These are phyloP conservation scores for Orius insidiosus DNA, from an alignment of 1,140 invertebrate species.

Conservation along the genomic window DNA sequence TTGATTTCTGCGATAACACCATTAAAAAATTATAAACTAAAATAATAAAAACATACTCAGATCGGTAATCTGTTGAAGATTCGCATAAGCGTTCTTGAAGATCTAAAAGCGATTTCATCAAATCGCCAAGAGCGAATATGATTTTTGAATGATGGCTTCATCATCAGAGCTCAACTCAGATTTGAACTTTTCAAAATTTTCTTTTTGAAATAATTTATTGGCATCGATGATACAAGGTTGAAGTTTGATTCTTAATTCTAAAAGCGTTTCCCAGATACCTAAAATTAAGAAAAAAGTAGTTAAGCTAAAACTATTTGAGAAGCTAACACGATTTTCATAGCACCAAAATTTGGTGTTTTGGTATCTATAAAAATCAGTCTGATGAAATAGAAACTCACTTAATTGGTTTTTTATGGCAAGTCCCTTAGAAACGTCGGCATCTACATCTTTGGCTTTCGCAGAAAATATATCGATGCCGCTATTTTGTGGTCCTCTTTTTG, in stretches of 20 bases:
- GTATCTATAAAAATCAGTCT: background rate
- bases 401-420: slow-evolving; percentile 57
- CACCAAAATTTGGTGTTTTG: background rate
- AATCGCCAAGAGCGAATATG: slow-evolving; percentile 33
- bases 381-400: slow-evolving; percentile 21
- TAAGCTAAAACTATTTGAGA: background rate
- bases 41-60: too few species aligned
- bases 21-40: background rate
- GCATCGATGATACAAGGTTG: slow-evolving; percentile 56
- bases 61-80: too few species aligned
- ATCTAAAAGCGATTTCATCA: slow-evolving; percentile 45
- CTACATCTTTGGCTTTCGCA: slow-evolving; percentile 7
- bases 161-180: slow-evolving; percentile 30
- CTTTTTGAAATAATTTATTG: slow-evolving; percentile 57
- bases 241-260: slow-evolving; percentile 68
- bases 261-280: slow-evolving; percentile 59
- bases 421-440: slow-evolving; percentile 43
- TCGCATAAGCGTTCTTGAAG: slow-evolving; percentile 27
- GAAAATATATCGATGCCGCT: slow-evolving; percentile 15
- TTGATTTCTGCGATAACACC: background rate
- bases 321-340: background rate
- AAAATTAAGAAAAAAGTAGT: slow-evolving; percentile 19
- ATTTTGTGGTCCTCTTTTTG: background rate
- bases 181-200: slow-evolving; percentile 22
- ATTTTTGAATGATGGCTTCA: slow-evolving; percentile 28